phyloP scores from a whole-genome alignment of 2,113 vertebrate species.

The Pogonocichla stellata region DNA sequence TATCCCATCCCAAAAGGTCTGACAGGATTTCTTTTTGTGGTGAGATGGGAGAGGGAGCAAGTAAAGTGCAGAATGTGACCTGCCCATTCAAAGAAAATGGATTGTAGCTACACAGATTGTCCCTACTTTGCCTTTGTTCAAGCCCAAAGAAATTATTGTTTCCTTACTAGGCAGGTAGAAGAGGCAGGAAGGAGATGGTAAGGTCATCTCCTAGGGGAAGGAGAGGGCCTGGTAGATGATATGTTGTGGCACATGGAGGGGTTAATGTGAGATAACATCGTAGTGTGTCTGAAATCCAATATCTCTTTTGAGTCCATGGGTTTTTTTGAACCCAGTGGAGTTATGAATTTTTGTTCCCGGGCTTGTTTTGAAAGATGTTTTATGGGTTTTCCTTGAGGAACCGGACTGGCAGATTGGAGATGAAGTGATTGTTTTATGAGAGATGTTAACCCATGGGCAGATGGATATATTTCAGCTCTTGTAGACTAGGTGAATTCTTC shows the following conservation, averaged over 20 bases:
- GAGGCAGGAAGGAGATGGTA: neutral
- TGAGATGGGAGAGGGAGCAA: neutral
- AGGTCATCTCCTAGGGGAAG: neutral
- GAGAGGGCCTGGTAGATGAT: neutral
- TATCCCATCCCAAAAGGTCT: neutral
- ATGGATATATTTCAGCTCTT: neutral
- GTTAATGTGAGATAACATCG: neutral
- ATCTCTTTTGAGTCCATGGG: neutral
- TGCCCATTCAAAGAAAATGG: neutral
- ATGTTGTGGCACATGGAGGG: neutral
- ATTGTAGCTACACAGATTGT: neutral
- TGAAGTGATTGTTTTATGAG: neutral
- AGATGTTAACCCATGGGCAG: neutral
- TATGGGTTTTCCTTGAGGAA: conserved; percentile 12
- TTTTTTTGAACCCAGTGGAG: neutral
- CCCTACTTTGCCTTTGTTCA: neutral
- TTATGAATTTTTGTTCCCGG: conserved; percentile 29
- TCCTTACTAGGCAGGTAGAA: neutral
- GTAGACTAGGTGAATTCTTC: neutral
- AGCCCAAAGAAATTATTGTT: neutral
- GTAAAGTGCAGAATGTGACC: neutral
- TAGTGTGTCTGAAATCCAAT: neutral
- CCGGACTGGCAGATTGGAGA: neutral
- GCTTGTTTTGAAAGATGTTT: conserved; percentile 28
- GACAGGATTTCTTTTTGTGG: neutral